Base-by-base conservation (phyloP, 1,140 invertebrate genomes). In the Drosophila virilis region DNA sequence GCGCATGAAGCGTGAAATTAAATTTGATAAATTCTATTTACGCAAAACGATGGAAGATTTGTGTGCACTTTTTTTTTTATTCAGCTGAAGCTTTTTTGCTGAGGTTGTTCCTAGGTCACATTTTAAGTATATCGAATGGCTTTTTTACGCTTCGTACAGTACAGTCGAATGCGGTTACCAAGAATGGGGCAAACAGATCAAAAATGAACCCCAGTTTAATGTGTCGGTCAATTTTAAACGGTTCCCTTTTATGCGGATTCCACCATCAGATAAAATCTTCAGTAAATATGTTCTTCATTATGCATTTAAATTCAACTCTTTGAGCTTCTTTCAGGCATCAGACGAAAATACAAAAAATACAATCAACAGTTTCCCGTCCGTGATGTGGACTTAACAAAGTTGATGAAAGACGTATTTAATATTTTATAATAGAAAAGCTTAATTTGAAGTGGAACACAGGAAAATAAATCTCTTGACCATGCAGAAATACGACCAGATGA, bases 1-100 rank as follows among this genome's bases (percentile, higher is more conserved):
- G 85, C 77, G 84, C 84, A 89, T 68, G 77, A 89, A 89, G 84
- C 84, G 84, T 89, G 84, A 89, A 89, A 89, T 89, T 89, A 89
- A 89, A 89, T 89, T 89, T 89, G 84, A 89, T 89, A 89, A 89
- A 90, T 89, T 89, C 80, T 89, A 89, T 89, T 89, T 89, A 84
- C 84, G 85, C 78, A 76, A 74, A 80, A 55, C 88, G 80, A 78
- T 80, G 71, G 65, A 80, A 89, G 84, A 88, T 89, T 84, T 88
- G 77, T 77, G 84, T 71, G 70, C 51, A 48, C 55, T 55, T 28
- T 73, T 35, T 73, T 35, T 35, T 57, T 48, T 35, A 35, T 61
- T 28, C 9, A 37, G 17, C 57, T 55, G 6, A 40, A 15, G 7
- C 42, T 43, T 51, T 61, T 66, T 61, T 64, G 35, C 33, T 38